Conservation (phyloP, 2,113 vertebrate species). For the Toxostoma redivivum region DNA sequence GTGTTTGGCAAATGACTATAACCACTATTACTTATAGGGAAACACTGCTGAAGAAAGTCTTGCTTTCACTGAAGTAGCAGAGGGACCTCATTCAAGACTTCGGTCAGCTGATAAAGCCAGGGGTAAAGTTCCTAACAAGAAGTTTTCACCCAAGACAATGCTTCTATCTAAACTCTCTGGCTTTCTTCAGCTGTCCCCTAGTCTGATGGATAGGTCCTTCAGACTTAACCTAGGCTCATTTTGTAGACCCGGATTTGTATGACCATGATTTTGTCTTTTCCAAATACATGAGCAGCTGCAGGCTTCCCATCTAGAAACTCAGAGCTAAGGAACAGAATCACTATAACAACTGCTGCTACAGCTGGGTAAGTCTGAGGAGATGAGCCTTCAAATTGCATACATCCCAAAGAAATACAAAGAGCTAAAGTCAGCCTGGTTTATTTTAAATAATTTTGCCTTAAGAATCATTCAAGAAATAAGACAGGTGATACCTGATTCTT, state of each 20-base stretch:
- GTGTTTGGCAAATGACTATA: neutral
- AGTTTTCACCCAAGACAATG: neutral
- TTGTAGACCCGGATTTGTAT: neutral
- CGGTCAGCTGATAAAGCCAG: neutral
- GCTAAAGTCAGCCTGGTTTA: neutral
- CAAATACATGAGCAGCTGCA: neutral
- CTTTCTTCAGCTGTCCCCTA: neutral
- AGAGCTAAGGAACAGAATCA: neutral
- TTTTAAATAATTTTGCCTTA: neutral
- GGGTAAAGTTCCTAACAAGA: neutral
- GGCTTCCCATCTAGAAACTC: neutral
- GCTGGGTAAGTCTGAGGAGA: neutral
- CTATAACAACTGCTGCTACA: neutral
- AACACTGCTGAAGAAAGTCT: neutral
- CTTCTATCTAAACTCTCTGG: neutral
- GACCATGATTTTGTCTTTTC: neutral
- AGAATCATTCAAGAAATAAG: neutral
- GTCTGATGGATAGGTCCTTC: neutral
- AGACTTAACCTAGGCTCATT: neutral
- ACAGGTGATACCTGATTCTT: neutral
- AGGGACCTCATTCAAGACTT: neutral
- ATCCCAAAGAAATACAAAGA: neutral
- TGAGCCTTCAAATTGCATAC: neutral
- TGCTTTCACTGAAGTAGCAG: neutral
- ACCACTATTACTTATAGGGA: neutral